Base-by-base conservation (phyloP, 2,888 invertebrate species). In the Trissoscelio sp. region DNA sequence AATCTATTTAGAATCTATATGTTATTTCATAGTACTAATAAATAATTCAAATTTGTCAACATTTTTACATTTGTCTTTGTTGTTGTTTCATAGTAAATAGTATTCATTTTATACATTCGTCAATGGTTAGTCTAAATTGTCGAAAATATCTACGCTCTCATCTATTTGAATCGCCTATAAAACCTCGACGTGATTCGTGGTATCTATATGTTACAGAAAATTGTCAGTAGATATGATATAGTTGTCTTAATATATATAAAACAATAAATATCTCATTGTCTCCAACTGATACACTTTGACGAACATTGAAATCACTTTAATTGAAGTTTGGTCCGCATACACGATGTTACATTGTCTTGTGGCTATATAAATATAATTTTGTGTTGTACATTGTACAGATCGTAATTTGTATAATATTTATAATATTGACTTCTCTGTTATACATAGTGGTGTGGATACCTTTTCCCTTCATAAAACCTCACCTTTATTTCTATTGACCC, bases 241-340 rank as follows among this genome's bases (percentile, higher is more conserved):
- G 7, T 18, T 3, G 42, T 9, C 9, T 28, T 12, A 5, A 22
- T 48, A 16, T 69, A 44, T 55, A 51, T 58, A 39, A 51, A 57
- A 69, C 48, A 44, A 58, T 24, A 20, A 48, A 44, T 34, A 34
- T n/a, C 20, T 39, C 44, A 44, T 58, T 42, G 48, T 1, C 34
- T 14, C 34, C 39, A 72, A 20, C 24, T 55, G 24, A 55, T 46
- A 31, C 28, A 37, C 24, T 51, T 60, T 48, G 70, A 70, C 18
- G 42, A 73, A 73, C 72, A 42, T 62, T 60, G 9, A 42, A 73
- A 73, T 69, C 57, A 46, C 37, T 22, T 62, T 42, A 53, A 73
- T 62, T 31, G 42, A 69, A 77, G 34, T 77, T 77, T 73, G 77
- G 77, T 77, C 77, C 77, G 69, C 77, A 69, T 66, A 67, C 46